Evolutionary conservation across 2,797 vertebrate genomes (phyloP), one percentile per base, ranked within the genome.

Genomic region (Emys orbicularis): DNA sequence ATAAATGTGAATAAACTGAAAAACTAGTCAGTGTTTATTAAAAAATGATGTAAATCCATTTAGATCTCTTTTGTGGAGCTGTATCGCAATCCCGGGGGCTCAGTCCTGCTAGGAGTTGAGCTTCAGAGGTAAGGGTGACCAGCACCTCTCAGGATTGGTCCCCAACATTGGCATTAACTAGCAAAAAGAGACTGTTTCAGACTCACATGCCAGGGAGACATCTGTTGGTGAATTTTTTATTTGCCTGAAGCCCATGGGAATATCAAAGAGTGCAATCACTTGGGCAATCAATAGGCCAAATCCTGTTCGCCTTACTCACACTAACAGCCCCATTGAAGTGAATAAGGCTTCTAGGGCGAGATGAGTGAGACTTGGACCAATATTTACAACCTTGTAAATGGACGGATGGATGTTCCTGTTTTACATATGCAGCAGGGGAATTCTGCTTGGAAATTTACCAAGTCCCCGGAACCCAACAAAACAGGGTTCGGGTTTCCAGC

Each of bases 151-250:
- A 12, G 12, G 72, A 41, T 9, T 56, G 31, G 47, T 29, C 59
- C 37, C n/a, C 49, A 79, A 72, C 29, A 79, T 49, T 54, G 53
- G 27, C 72, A 92, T 50, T 4, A 65, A 68, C 72, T 56, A 80
- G 34, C 4, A 29, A 50, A 61, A 77, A 16, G 54, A 49, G 50
- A 19, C 0, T 0, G 21, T 12, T 79, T 50, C 89, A 59, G 95
- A 86, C 25, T 0, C 0, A 95, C 92, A 87, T 97, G 87, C 90
- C 87, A 95, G 81, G 84, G 89, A 86, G 92, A 95, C 93, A 95
- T 31, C 94, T 93, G 92, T 88, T 91, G 95, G 93, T 1, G 0
- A 86, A 0, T 0, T 15, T 41, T 77, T 93, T 34, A 44, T 53
- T 47, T 76, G 59, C 76, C 52, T 37, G 92, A 93, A 89, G 50